Evolutionary conservation across 2,113 vertebrate species (phyloP), one percentile per base, ranked within the genome.

Genomic region (Toxotes chatareus): DNA sequence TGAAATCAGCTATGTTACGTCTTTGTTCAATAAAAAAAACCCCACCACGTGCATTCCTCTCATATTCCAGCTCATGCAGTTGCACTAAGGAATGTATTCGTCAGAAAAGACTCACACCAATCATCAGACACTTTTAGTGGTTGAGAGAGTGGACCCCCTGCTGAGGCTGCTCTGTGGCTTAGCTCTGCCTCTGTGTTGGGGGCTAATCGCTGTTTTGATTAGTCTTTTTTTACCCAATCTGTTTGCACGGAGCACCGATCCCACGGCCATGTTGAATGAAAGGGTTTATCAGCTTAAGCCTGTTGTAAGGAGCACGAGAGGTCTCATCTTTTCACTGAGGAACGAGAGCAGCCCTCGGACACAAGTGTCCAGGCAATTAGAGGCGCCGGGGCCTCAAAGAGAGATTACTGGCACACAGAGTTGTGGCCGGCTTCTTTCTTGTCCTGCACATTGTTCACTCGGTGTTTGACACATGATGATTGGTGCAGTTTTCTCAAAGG

Each of bases 221-320:
- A 84, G 89, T 92, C 85, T 86, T 93, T 92, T 92, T 90, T 93
- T 91, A 65, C 83, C 56, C 80, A 82, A 83, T 93, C 90, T 91
- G 90, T 94, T 88, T 78, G 85, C 77, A 84, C 40, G 65, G 55
- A 81, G 80, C 82, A 72, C 78, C 69, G 73, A 92, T 93, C 90
- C 80, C 72, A 80, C 57, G 46, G 86, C 83, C 86, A 44, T 79
- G 90, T 89, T 84, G 90, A 88, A 93, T 94, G 86, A 95, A 95
- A 91, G 91, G 93, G 78, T 94, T 94, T 93, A 94, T 91, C 92
- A 92, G 92, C 92, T 94, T 96, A 95, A 94, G 92, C 93, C 74
- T 86, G 90, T 95, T 93, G 93, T 92, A 92, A 90, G 77, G 91
- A 92, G 88, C 91, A 84, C 55, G 34, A 88, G 91, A 85, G 92